Conservation (phyloP, 2,797 vertebrate genomes). For the Loriculus beryllinus region DNA sequence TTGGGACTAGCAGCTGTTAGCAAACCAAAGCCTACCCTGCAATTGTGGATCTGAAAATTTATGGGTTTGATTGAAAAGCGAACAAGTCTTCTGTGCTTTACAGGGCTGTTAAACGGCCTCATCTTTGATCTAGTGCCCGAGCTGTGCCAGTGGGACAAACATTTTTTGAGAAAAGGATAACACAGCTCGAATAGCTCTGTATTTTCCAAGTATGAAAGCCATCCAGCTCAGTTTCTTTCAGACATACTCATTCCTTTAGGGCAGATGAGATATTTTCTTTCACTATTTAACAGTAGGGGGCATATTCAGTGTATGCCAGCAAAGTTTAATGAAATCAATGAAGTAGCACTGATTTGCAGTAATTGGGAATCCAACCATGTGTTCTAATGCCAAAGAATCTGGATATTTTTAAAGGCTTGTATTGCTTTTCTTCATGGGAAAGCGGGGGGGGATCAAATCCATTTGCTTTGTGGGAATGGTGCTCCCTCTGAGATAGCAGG, state of each 20-base stretch:
- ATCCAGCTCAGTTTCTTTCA: constrained; percentile 13
- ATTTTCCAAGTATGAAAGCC: constrained; percentile 33
- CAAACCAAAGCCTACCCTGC: neutral
- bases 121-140: constrained; percentile 10
- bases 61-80: neutral
- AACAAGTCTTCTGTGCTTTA: neutral
- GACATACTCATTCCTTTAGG: neutral
- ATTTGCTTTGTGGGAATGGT: neutral
- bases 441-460: neutral
- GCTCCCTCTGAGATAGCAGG: neutral
- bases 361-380: constrained; percentile 57
- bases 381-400: constrained; percentile 49
- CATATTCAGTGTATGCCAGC: constrained; percentile 56
- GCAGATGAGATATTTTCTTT: constrained; percentile 6
- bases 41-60: constrained; percentile 2
- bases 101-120: neutral
- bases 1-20: neutral
- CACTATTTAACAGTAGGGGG: constrained; percentile 45
- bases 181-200: neutral
- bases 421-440: neutral
- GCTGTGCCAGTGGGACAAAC: neutral
- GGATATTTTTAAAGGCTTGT: constrained; percentile 17
- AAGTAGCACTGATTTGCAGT: constrained; percentile 62
- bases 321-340: constrained; percentile 56
- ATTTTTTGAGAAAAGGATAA: neutral